A percentile compares a stretch with the other conserved stretches of the same genome.
Evolutionary conservation across 2,888 invertebrate species (phyloP).

Genomic region (Eupithecia vulgata): DNA sequence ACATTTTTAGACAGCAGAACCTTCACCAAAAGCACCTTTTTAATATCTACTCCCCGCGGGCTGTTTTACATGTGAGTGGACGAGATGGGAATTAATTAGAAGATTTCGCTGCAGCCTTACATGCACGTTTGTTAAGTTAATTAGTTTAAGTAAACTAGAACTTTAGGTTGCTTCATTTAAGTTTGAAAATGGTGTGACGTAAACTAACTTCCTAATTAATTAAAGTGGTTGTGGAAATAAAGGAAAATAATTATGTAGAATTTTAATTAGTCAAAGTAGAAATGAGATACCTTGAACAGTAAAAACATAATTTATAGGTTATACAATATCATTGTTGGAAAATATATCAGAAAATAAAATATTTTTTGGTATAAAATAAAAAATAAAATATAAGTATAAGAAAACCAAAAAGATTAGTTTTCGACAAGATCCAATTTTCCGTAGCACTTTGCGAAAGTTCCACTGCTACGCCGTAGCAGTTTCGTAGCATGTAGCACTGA

Average conservation of each 20-base stretch:
- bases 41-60: not conserved
- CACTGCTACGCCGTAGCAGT: slow-evolving; percentile 19
- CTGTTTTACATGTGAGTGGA: not conserved
- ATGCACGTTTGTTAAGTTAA: not conserved
- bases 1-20: not conserved
- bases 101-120: not conserved
- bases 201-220: not conserved
- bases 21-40: not conserved
- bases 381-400: not conserved
- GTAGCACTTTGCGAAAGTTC: not conserved
- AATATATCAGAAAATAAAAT: not conserved
- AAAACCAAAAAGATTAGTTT: not conserved
- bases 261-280: not conserved
- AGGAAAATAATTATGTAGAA: not conserved
- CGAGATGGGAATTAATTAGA: not conserved
- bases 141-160: not conserved
- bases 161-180: not conserved
- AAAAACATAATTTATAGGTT: not conserved
- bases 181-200: not conserved
- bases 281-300: not conserved
- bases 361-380: not conserved
- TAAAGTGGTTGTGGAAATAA: not conserved
- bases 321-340: too few species aligned
- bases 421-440: not conserved
- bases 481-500: not conserved